Evolutionary conservation across 2,888 invertebrate genomes (phyloP), one percentile per base, ranked within the genome.

Genomic region (Teleiodes luculella): DNA sequence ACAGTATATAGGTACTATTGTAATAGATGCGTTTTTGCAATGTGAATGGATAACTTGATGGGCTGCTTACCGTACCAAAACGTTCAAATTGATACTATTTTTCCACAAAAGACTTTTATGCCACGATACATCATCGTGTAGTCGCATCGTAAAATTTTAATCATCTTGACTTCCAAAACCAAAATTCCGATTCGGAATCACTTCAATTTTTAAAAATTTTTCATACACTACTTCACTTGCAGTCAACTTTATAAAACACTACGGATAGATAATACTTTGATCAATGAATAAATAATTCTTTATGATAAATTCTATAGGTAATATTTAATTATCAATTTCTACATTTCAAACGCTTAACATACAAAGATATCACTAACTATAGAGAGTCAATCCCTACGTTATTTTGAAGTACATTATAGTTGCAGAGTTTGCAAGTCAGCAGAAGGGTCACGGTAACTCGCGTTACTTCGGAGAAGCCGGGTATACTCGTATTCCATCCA

Each of bases 241-340:
- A 64, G 41, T 54, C 72, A 70, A 70, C 55, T 72, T 75, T 81
- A 82, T 76, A 81, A 83, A 82, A 83, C 57, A 78, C 80, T 81
- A 80, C 75, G 67, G 52, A 43, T 43, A 43, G 41, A 41, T 64
- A 72, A 72, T 76, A 78, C 65, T 72, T 76, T 76, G 72, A 74
- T 73, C 73, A 75, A 76, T 75, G 63, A 61, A 64, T 69, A 63
- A 61, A 66, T 67, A 68, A 49, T 59, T 60, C 57, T 58, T 57
- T 56, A 45, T 56, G 48, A 58, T 59, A 54, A n/a, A 52, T 56
- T 59, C 58, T 65, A 64, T 65, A 61, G 37, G 64, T 64, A 63
- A 63, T n/a, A n/a, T 66, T 65, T 54, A 54, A 65, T 63, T 62
- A 45, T 66, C 7, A 70, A 70, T 62, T 60, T 60, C 77, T 74